Percentiles rank a stretch among this genome's conserved stretches.
These are phyloP conservation scores for Melangyna quadrimaculata DNA, from an alignment of 2,888 invertebrate species.

Conservation along the genomic window DNA sequence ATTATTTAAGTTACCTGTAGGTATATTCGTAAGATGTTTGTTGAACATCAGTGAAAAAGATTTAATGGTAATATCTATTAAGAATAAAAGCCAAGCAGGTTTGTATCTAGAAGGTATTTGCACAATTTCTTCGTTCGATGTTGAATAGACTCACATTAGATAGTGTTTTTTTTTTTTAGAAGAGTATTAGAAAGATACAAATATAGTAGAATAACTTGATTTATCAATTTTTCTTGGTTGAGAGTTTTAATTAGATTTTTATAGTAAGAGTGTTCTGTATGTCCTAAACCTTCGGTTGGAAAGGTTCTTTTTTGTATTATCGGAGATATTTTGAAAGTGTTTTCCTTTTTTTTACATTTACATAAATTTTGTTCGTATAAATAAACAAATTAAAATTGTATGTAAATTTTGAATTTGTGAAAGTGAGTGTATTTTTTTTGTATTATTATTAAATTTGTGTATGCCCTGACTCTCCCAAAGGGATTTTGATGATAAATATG, in stretches of 20 bases:
- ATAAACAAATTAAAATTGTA: not conserved
- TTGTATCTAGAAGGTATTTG: conserved; percentile 34
- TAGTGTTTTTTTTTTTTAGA: not conserved
- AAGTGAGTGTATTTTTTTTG: not conserved
- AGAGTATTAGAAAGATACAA: conserved; percentile 25
- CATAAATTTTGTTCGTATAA: not conserved
- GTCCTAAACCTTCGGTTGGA: not conserved
- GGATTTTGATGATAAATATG: not conserved
- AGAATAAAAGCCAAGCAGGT: conserved; percentile 52
- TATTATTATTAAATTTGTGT: not conserved
- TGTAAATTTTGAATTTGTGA: not conserved
- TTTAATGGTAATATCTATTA: not conserved
- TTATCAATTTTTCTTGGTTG: conserved; percentile 10
- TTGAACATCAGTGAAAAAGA: not conserved
- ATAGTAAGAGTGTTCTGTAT: not conserved
- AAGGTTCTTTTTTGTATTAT: conserved; percentile 6
- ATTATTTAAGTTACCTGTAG: too few relatives aligned
- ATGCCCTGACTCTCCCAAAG: not conserved
- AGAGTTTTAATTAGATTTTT: conserved; percentile 8
- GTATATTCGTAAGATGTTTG: conserved; percentile 41
- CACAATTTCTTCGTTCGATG: conserved; percentile 13
- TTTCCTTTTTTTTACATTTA: not conserved
- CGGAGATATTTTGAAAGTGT: not conserved
- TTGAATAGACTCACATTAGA: conserved; percentile 9
- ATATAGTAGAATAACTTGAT: conserved; percentile 5